Evolutionary conservation across 1,140 invertebrate genomes (phyloP), one percentile per base, ranked within the genome.

Genomic region (Drosophila truncata): DNA sequence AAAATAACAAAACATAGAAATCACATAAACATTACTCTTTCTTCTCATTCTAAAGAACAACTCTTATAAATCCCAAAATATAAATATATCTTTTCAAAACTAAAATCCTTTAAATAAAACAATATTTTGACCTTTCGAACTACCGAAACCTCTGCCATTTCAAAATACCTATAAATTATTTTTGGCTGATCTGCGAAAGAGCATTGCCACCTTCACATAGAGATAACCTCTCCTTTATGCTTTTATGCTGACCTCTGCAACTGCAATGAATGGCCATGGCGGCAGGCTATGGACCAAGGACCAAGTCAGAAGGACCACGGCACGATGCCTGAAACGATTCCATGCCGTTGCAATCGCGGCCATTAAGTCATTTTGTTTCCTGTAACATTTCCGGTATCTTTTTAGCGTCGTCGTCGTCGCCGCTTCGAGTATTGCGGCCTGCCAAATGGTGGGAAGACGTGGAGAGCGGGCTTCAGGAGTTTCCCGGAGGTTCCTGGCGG

Each of bases 311-410:
- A 49, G 35, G 41, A 57, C 31, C 66, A 55, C 29, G 25, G 47
- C 57, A 57, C 57, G 77, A 60, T 80, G 82, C 54, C 70, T 72
- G 70, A 60, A 73, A 73, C 52, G 70, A 72, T 83, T 78, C 64
- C 65, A 66, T 80, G 76, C 81, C 82, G 55, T 78, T 75, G 84
- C 83, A 88, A 87, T 87, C 80, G 83, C 79, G 67, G 82, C 85
- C 85, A 90, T 90, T 90, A 90, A 90, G 86, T 90, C 85, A 90
- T 90, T 90, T 90, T 85, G 82, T 85, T 90, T 90, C 86, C 86
- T 85, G 86, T 67, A 69, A 86, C 86, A 90, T 82, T 90, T 91
- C 80, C 85, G 81, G 85, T 81, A 90, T 90, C 86, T 90, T 90
- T 90, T 90, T 90, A 84, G 84, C 82, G 50, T 69, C 46, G 57